Evolutionary conservation across 2,113 vertebrate genomes (phyloP).

Genomic region (Hippocampus barbouri): DNA sequence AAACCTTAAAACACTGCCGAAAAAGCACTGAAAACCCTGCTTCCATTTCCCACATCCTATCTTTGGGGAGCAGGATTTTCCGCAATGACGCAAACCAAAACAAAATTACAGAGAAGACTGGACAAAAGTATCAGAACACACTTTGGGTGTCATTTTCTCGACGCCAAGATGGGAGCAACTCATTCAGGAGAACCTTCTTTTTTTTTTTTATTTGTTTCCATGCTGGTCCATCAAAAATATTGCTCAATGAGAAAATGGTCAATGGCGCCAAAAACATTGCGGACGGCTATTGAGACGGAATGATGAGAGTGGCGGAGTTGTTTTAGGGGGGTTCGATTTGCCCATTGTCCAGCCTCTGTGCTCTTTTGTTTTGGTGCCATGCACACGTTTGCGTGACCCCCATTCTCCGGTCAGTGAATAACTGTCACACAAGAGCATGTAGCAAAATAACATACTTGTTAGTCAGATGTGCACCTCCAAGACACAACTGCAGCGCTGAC

Average conservation of each 20-base stretch:
- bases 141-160: too few relatives aligned
- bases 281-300: neutral
- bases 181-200: too few relatives aligned
- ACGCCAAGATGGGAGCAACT: too few relatives aligned
- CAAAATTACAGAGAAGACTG: too few relatives aligned
- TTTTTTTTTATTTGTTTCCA: too few relatives aligned
- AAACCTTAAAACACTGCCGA: too few relatives aligned
- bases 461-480: slow-evolving; percentile 33
- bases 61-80: too few relatives aligned
- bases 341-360: slow-evolving; percentile 11
- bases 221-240: too few relatives aligned
- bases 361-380: slow-evolving; percentile 21
- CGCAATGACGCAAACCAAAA: too few relatives aligned
- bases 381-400: slow-evolving; percentile 38
- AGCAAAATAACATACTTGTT: slow-evolving; percentile 39
- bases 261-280: neutral
- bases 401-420: slow-evolving; percentile 35
- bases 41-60: too few relatives aligned
- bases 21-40: too few relatives aligned
- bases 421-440: slow-evolving; percentile 43
- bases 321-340: neutral
- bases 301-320: neutral
- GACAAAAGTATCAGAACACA: too few relatives aligned
- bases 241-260: neutral
- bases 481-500: slow-evolving; percentile 42